These are phyloP conservation scores for Nesoenas mayeri DNA, from an alignment of 2,113 vertebrate species.

Conservation along the genomic window DNA sequence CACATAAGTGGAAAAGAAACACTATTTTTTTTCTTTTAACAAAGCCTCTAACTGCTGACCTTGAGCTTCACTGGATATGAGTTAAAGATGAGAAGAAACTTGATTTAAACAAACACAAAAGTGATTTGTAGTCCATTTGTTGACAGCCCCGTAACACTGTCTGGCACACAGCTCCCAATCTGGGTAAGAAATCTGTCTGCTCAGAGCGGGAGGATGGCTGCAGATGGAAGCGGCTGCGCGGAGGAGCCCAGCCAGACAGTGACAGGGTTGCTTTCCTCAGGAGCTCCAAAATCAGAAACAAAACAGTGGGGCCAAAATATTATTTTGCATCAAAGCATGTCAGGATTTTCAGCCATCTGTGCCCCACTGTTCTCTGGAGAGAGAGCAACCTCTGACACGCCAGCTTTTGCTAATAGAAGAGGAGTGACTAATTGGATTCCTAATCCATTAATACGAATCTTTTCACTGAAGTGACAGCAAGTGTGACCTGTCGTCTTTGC, in stretches of 20 bases:
- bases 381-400: slow-evolving; percentile 25
- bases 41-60: slow-evolving; percentile 9
- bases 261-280: slow-evolving; percentile 33
- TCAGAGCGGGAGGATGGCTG: slow-evolving; percentile 49
- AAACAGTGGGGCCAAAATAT: not conserved
- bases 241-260: slow-evolving; percentile 12
- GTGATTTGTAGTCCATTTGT: slow-evolving; percentile 54
- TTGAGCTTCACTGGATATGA: not conserved
- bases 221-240: slow-evolving; percentile 50
- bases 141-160: slow-evolving; percentile 64
- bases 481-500: slow-evolving; percentile 20
- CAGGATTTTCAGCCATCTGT: slow-evolving; percentile 50
- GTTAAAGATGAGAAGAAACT: slow-evolving; percentile 46
- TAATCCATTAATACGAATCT: slow-evolving; percentile 62
- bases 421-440: slow-evolving; percentile 65
- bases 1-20: not conserved
- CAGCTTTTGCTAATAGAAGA: slow-evolving; percentile 47
- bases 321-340: slow-evolving; percentile 33
- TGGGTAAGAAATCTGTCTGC: slow-evolving; percentile 72
- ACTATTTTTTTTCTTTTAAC: not conserved
- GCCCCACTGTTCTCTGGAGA: slow-evolving; percentile 11
- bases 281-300: not conserved
- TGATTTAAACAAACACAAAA: slow-evolving; percentile 48
- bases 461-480: slow-evolving; percentile 26
- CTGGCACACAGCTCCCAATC: slow-evolving; percentile 71